These are phyloP conservation scores for Smutsia temminckii DNA, from an alignment of 2,797 vertebrate genomes.

Conservation along the genomic window DNA sequence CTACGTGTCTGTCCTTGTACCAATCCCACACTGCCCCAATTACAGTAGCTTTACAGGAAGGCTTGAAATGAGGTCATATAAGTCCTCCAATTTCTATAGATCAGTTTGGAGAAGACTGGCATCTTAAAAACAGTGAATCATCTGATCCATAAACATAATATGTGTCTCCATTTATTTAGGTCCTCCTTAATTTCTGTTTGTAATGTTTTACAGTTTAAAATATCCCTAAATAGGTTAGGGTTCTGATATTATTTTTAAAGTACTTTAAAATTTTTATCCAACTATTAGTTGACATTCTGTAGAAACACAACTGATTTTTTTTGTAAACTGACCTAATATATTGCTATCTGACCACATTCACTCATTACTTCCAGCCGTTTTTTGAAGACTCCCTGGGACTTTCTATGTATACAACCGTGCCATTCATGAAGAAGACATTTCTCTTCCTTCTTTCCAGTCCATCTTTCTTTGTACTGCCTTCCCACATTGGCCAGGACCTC, in stretches of 20 bases:
- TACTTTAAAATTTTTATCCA: neutral
- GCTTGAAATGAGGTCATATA: neutral
- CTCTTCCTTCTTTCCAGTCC: neutral
- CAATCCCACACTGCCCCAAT: neutral
- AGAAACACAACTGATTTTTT: neutral
- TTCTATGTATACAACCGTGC: neutral
- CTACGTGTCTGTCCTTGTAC: accelerated
- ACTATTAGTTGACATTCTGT: neutral
- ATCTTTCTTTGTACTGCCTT: neutral
- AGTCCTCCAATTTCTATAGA: neutral
- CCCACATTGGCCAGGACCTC: accelerated
- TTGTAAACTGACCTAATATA: neutral
- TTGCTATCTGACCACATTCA: no score
- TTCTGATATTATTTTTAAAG: neutral
- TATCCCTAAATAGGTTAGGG: neutral
- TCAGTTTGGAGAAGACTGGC: neutral
- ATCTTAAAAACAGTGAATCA: neutral
- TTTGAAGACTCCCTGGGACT: neutral
- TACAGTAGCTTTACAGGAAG: accelerated
- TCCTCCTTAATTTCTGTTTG: neutral
- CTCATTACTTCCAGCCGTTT: neutral
- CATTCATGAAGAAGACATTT: neutral
- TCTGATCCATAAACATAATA: neutral
- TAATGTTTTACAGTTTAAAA: neutral
- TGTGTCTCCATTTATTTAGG: neutral